phyloP scores from a whole-genome alignment of 2,797 vertebrate genomes.

The Lagodon rhomboides region DNA sequence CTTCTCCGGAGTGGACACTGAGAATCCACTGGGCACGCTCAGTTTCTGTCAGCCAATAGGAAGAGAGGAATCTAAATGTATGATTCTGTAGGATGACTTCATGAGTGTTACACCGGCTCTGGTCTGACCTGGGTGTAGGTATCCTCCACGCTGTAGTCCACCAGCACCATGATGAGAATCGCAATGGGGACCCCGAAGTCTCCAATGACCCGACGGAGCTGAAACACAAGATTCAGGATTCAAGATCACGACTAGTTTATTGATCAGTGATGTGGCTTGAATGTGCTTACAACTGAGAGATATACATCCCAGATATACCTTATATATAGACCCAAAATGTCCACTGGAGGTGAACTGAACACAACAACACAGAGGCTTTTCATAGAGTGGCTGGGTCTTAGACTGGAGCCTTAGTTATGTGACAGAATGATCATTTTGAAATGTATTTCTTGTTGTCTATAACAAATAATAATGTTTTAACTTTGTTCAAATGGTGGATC shows the following conservation, averaged over 20 bases:
- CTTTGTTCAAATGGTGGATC: too few relatives aligned
- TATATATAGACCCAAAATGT: not conserved
- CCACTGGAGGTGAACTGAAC: not conserved
- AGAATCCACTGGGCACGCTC: constrained; percentile 92
- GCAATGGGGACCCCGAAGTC: constrained; percentile 96
- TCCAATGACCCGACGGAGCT: constrained; percentile 94
- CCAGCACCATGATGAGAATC: constrained; percentile 94
- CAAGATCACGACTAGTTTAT: not conserved
- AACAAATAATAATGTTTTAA: not conserved
- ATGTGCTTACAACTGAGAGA: not conserved
- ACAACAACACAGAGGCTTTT: not conserved
- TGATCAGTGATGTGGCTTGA: not conserved
- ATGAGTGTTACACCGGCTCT: not conserved
- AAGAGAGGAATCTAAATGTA: not conserved
- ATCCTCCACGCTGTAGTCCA: constrained; percentile 91
- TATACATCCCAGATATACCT: not conserved
- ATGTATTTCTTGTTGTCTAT: not conserved
- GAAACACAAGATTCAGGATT: constrained; percentile 27
- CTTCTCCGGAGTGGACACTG: constrained; percentile 91
- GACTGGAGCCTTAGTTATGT: not conserved
- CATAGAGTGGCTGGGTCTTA: not conserved
- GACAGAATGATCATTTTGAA: not conserved
- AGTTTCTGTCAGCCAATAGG: constrained; percentile 87
- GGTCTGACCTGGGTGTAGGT: constrained; percentile 92
- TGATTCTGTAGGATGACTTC: not conserved